A percentile compares a stretch with the other conserved stretches of the same genome.
These are phyloP conservation scores for Plecturocebus donacophilus DNA, from an alignment of 2,113 vertebrate genomes.

Conservation along the genomic window DNA sequence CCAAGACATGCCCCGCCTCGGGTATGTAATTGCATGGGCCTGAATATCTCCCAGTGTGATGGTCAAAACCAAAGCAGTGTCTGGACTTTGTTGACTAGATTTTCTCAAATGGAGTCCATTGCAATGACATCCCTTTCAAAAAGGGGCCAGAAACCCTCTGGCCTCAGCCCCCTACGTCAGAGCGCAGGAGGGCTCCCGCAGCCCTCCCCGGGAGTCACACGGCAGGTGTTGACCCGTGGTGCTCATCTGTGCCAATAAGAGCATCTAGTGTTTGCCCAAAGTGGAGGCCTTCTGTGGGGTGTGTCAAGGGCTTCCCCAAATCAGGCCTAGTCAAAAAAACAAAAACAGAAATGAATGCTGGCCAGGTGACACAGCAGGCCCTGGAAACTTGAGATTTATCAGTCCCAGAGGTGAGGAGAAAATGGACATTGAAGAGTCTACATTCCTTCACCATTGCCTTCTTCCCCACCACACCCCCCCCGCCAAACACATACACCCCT, in stretches of 20 bases:
- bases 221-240: rapidly evolving
- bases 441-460: background rate
- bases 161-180: rapidly evolving
- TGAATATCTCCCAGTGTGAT: background rate
- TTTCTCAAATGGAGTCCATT: background rate
- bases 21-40: background rate
- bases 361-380: background rate
- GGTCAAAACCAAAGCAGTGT: background rate
- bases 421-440: too few species aligned
- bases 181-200: background rate
- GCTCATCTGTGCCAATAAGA: background rate
- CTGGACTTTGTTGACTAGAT: background rate
- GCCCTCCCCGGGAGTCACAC: background rate
- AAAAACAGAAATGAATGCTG: background rate
- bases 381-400: background rate
- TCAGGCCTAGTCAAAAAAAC: background rate
- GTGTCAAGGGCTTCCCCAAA: too few species aligned
- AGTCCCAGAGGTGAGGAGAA: background rate
- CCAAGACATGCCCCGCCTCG: rapidly evolving
- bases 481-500: rapidly evolving
- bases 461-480: too few species aligned
- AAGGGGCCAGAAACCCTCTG: background rate
- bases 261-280: background rate
- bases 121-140: background rate
- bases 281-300: background rate